A percentile compares a stretch with the other conserved stretches of the same genome.
Conservation (phyloP, 2,113 vertebrate genomes). For the Gymnarchus niloticus region DNA sequence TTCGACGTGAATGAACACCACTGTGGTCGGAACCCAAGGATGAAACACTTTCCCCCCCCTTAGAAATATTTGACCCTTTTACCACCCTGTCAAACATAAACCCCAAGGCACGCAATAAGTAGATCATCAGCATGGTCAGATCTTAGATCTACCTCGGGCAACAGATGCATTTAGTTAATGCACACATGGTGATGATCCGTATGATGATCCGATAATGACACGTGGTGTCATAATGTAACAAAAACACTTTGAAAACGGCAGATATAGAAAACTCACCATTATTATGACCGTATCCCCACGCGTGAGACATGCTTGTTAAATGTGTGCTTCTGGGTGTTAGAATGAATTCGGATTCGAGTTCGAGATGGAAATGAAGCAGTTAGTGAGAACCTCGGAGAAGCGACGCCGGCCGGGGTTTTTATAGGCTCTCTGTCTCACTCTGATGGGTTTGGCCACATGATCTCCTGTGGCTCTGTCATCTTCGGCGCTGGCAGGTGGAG, state of each 20-base stretch:
- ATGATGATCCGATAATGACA: not conserved
- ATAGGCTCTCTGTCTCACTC: constrained; percentile 33
- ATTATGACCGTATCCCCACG: constrained; percentile 78
- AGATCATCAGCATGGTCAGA: not conserved
- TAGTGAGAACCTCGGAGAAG: constrained; percentile 14
- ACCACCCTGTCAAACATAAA: not conserved
- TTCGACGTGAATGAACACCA: not conserved
- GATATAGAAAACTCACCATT: constrained; percentile 66
- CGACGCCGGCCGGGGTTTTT: constrained; percentile 32
- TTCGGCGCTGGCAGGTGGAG: constrained; percentile 26
- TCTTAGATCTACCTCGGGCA: not conserved
- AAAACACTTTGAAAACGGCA: not conserved
- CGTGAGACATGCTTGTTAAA: constrained; percentile 58
- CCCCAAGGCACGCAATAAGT: not conserved
- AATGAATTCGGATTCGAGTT: not conserved
- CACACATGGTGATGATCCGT: not conserved
- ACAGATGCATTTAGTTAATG: not conserved
- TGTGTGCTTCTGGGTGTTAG: not conserved
- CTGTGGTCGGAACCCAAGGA: not conserved
- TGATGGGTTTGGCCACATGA: constrained; percentile 37
- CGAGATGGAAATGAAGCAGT: constrained; percentile 12
- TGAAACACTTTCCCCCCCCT: not conserved
- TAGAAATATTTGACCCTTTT: not conserved
- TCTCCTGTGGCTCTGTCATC: constrained; percentile 24
- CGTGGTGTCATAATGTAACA: not conserved